phyloP scores from a whole-genome alignment of 2,113 vertebrate species.

The Lophochroa leadbeateri region DNA sequence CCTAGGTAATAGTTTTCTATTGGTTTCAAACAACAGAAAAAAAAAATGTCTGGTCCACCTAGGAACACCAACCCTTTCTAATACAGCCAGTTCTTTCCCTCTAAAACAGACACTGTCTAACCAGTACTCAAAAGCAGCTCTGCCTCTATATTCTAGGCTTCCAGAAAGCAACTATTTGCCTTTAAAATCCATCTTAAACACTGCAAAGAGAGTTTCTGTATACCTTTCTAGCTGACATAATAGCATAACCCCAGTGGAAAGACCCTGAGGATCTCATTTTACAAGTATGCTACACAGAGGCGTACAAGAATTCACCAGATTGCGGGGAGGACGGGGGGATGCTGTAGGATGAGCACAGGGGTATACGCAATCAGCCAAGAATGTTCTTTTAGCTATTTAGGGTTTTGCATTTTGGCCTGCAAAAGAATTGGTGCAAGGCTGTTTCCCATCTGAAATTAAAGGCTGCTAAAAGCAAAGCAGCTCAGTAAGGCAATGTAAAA shows the following conservation, averaged over 20 bases:
- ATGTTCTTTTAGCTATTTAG: background rate
- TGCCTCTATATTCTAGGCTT: background rate
- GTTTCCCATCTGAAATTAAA: background rate
- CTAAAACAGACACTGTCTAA: background rate
- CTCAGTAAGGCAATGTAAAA: conserved; percentile 18
- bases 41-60: background rate
- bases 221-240: background rate
- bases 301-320: background rate
- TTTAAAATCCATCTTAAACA: background rate
- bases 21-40: background rate
- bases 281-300: background rate
- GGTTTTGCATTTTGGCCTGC: background rate
- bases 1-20: background rate
- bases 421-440: background rate
- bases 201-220: background rate
- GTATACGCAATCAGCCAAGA: background rate
- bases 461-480: background rate
- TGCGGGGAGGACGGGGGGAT: background rate
- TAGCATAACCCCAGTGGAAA: background rate
- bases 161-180: background rate
- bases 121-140: background rate
- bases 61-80: background rate
- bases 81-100: background rate
- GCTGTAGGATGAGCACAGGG: background rate
- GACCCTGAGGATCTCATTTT: background rate